Percentiles rank a stretch among this genome's conserved stretches.
phyloP scores from a whole-genome alignment of 2,888 invertebrate genomes.

The Acleris holmiana region DNA sequence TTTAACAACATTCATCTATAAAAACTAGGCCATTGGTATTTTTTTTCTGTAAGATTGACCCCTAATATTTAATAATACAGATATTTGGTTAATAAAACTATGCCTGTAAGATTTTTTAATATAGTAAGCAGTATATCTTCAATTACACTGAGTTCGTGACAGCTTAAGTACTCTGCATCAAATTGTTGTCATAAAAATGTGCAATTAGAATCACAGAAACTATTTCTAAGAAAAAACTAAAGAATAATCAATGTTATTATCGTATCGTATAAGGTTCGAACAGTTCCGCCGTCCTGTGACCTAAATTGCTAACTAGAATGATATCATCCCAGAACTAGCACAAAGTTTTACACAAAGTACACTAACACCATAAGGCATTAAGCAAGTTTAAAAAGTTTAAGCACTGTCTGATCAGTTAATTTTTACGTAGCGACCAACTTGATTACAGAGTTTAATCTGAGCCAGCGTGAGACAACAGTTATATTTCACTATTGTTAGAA shows the following conservation, averaged over 20 bases:
- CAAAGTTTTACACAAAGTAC: background rate
- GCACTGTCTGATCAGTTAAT: background rate
- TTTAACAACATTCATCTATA: background rate
- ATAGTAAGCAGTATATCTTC: no score
- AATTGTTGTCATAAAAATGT: conserved; percentile 22
- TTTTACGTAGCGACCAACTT: conserved; percentile 2
- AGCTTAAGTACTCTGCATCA: conserved; percentile 6
- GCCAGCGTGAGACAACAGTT: conserved; percentile 24
- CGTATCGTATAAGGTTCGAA: background rate
- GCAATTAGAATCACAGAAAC: conserved; percentile 11
- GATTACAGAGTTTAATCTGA: conserved; percentile 13
- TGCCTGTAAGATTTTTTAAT: background rate
- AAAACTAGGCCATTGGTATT: background rate
- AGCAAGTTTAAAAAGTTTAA: background rate
- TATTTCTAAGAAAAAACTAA: conserved; percentile 16
- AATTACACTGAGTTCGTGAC: background rate
- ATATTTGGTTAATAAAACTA: background rate
- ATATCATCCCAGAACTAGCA: conserved; percentile 10
- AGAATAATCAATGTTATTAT: conserved; percentile 12
- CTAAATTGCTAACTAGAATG: conserved; percentile 13
- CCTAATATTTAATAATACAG: background rate
- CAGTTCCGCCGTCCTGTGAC: conserved; percentile 10
- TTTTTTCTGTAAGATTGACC: background rate
- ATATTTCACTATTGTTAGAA: conserved; percentile 27
- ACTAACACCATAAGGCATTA: background rate